Percentiles rank a stretch among this genome's conserved stretches.
Evolutionary conservation across 2,113 vertebrate genomes (phyloP).

Genomic region (Silurus meridionalis): DNA sequence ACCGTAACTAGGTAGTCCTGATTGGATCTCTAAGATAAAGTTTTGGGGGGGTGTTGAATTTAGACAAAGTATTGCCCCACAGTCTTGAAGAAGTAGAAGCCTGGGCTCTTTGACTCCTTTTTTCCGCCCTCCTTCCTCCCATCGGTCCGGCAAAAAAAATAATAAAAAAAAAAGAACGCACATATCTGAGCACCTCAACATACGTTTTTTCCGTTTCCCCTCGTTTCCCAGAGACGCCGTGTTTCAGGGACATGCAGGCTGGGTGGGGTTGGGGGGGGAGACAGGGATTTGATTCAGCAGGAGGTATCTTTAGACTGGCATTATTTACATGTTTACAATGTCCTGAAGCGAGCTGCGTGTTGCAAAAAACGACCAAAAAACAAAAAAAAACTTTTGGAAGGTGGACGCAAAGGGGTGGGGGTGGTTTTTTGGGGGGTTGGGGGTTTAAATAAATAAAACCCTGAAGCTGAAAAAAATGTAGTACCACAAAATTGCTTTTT

Average conservation of each 20-base stretch:
- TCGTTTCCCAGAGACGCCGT: background rate
- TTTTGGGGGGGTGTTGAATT: no score
- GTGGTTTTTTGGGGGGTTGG: no score
- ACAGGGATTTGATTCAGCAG: constrained; percentile 1
- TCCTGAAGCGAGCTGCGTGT: constrained; percentile 35
- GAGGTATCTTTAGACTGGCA: constrained; percentile 50
- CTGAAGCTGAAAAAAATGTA: no score
- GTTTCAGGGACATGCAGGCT: constrained; percentile 30
- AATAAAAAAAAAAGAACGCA: background rate
- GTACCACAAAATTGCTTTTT: no score
- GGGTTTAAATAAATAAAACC: no score
- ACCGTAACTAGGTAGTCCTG: constrained; percentile 22
- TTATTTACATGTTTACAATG: constrained; percentile 53
- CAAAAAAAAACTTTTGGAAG: no score
- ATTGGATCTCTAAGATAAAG: background rate
- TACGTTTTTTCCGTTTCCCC: background rate
- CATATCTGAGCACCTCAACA: background rate
- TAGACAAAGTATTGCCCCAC: no score
- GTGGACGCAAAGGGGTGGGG: no score
- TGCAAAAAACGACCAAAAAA: no score
- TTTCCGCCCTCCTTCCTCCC: background rate
- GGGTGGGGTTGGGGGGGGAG: background rate
- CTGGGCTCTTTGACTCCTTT: background rate
- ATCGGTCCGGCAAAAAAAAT: background rate
- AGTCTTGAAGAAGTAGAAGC: background rate